Evolutionary conservation across 1,140 invertebrate genomes (phyloP), one percentile per base, ranked within the genome.

Genomic region (Zaprionus camerounensis): DNA sequence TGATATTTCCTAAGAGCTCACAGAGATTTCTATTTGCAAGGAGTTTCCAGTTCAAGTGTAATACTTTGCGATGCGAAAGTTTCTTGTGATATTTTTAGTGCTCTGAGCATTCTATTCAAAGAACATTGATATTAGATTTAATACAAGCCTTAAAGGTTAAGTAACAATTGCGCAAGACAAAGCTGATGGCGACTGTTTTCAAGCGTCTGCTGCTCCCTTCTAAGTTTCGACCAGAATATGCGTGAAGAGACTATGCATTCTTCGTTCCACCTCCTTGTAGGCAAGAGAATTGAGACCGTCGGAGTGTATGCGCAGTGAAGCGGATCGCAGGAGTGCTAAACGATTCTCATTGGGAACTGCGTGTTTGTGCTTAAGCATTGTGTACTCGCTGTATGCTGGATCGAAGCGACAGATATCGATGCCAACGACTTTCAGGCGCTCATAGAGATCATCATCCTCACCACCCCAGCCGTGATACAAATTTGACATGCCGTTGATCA

Each of bases 361-460:
- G 68, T 95, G 95, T 74, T 95, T 95, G 92, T 97, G 96, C 51
- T 93, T 93, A 13, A 97, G 86, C 96, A 97, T 97, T 31, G 95
- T 95, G 92, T 97, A 98, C 61, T 94, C 94, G 65, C 96, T 96
- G 22, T 96, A 93, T 17, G 94, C 92, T 24, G 96, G 95, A 61
- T 95, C 94, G 93, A 97, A 97, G 76, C 97, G 94, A 74, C 94
- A 95, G 13, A 97, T 93, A 80, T 94, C 93, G 15, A 95, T 92
- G 26, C 94, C 93, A 72, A 93, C 88, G 46, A 92, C 80, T 28
- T 93, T 87, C 41, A 97, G 88, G 44, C 96, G 93, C 44, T 90
- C 93, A 80, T 95, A 97, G 88, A 99, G 96, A 92, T 99, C 98
- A 93, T 98, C 98, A 93, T 98, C 97, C 93, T 98, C 97, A 44